Evolutionary conservation across 2,888 invertebrate genomes (phyloP), one percentile per base, ranked within the genome.

Genomic region (Orthosia incerta): DNA sequence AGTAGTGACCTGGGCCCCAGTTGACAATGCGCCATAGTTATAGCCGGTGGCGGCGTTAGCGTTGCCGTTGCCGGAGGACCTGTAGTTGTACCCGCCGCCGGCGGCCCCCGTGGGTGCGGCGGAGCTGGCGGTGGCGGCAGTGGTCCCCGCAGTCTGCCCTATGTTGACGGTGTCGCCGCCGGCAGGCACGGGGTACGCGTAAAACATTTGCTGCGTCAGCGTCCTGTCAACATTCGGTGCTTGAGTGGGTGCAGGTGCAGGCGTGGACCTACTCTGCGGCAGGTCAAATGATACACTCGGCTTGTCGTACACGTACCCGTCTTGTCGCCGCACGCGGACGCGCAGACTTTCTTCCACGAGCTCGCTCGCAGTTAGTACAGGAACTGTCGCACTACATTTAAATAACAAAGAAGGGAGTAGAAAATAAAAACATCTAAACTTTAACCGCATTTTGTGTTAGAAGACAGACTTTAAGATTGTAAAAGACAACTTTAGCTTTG

Each of bases 281-380:
- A 96, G 89, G 86, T 94, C 92, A 87, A 96, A 96, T 68, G 95
- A 90, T 83, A 95, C 87, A 87, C 87, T 93, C 74, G 96, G 96
- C 84, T 88, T 93, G 71, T 95, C 89, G 83, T 96, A 96, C 88
- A 94, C 92, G 89, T 96, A 96, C 91, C 96, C 96, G 73, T 91
- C 93, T 89, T 96, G 95, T 4, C 96, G 93, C 81, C 91, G 92
- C 62, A 90, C 87, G 64, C 95, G 94, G 75, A 88, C 72, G 23
- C 79, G 86, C 31, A 79, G 71, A 31, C 60, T 76, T 55, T 71
- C 73, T n/a, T 71, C 66, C 48, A 66, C 48, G 39, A 69, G 55
- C 39, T 75, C 71, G 31, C 70, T 51, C 53, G 79, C 56, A 68
- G 77, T 26, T 64, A 65, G 79, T 20, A 68, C 61, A 26, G 74